These are phyloP conservation scores for Triplophysa rosa DNA, from an alignment of 2,113 vertebrate genomes.

Conservation along the genomic window DNA sequence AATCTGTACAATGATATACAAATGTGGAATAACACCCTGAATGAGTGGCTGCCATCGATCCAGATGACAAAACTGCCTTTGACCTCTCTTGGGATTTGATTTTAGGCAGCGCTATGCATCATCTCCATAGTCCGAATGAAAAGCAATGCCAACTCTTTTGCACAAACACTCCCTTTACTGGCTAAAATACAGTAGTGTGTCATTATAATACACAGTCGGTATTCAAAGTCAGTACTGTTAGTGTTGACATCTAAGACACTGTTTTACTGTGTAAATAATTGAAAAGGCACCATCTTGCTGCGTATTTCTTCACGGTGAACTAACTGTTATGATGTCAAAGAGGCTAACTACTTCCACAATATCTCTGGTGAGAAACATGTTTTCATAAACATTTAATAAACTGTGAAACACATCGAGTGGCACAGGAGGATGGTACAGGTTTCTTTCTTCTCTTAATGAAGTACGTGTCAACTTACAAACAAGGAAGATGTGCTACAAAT, in stretches of 20 bases:
- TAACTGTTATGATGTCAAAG: constrained; percentile 13
- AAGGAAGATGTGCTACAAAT: constrained; percentile 18
- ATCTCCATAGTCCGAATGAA: constrained; percentile 58
- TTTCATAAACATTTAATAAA: constrained; percentile 33
- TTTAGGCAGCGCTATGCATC: constrained; percentile 48
- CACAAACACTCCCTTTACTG: constrained; percentile 59
- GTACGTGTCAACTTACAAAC: constrained; percentile 7
- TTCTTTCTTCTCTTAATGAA: constrained; percentile 14
- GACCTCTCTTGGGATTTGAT: constrained; percentile 63
- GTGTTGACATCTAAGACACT: neutral
- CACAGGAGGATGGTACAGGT: neutral
- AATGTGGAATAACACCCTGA: constrained; percentile 50
- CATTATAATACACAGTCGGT: constrained; percentile 3
- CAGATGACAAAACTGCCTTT: constrained; percentile 60
- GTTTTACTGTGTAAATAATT: constrained; percentile 15
- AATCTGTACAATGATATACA: constrained; percentile 60
- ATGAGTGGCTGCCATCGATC: constrained; percentile 58
- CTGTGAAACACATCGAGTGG: neutral
- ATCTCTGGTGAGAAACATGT: constrained; percentile 7
- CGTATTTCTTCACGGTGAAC: constrained; percentile 16
- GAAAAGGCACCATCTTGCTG: neutral
- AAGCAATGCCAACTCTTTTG: constrained; percentile 9
- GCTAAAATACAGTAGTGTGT: constrained; percentile 43
- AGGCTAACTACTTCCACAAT: neutral
- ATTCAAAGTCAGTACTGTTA: constrained; percentile 21